Evolutionary conservation across 2,113 vertebrate species (phyloP), one percentile per base, ranked within the genome.

Genomic region (Eidolon helvum): DNA sequence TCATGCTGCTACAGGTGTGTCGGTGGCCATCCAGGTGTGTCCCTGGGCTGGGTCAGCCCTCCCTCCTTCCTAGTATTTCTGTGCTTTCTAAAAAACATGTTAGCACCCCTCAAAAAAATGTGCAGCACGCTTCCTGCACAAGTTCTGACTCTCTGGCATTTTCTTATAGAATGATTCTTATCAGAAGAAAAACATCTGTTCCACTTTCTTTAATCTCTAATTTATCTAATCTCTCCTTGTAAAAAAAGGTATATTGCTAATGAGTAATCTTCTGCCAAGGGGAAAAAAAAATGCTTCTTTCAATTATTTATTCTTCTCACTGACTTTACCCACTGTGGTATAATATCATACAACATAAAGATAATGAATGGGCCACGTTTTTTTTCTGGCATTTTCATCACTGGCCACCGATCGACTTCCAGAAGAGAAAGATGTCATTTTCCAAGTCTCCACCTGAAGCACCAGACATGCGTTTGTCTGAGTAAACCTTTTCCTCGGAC

Each of bases 181-280:
- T 98, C 96, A 98, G 95, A 98, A 96, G 83, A 61, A 96, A 98
- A 98, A 97, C 91, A 98, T 98, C 95, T 97, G 96, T 71, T 92
- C 93, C 79, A 65, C 90, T 98, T 98, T 94, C 84, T 97, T 97
- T 98, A 87, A 96, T 97, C 98, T 97, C 93, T 96, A 91, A 94
- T 96, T 95, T 95, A 95, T 95, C 97, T 97, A 96, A 96, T 95
- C 97, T 97, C 83, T 65, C 87, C 95, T 93, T 97, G 89, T 93
- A 55, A 33, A 95, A 91, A 95, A 95, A 97, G 97, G 96, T 95
- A 90, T 93, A 93, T 84, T 57, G 78, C 94, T 96, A 96, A 97
- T 91, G 97, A 97, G 91, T 80, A 95, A 93, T 87, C 93, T 96
- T 88, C 95, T 97, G 97, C 89, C 96, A 96, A 94, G 94, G 90